phyloP scores from a whole-genome alignment of 2,113 vertebrate species.

The Tautogolabrus adspersus region DNA sequence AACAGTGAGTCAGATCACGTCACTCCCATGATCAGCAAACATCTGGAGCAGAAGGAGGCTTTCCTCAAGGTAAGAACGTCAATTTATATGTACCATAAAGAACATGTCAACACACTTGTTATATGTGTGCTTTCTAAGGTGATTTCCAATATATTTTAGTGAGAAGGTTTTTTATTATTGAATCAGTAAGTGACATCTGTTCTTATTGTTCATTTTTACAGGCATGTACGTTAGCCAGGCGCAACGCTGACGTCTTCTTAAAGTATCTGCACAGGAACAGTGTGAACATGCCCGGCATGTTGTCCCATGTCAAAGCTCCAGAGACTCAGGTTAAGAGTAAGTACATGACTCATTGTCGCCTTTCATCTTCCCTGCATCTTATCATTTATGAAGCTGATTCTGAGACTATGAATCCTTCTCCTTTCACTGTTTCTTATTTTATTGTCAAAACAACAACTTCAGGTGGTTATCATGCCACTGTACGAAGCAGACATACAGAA shows the following conservation, averaged over 20 bases:
- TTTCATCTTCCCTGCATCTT: not conserved
- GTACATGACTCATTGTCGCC: slow-evolving; percentile 52
- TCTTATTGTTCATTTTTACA: slow-evolving; percentile 58
- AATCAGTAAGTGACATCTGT: not conserved
- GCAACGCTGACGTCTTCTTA: slow-evolving; percentile 98
- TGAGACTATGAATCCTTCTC: no score
- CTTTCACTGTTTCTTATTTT: not conserved
- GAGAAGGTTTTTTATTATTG: not conserved
- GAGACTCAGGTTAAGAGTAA: slow-evolving; percentile 99
- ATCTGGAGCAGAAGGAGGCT: slow-evolving; percentile 97
- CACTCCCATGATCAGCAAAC: slow-evolving; percentile 99
- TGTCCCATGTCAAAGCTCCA: slow-evolving; percentile 96
- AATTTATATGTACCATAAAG: not conserved
- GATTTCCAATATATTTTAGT: not conserved
- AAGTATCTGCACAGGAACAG: slow-evolving; percentile 99
- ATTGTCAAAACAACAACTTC: not conserved
- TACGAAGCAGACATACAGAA: not conserved
- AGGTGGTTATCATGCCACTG: not conserved
- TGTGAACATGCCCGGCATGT: slow-evolving; percentile 98
- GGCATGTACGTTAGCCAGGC: slow-evolving; percentile 95
- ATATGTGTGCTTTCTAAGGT: not conserved
- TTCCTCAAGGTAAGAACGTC: slow-evolving; percentile 90
- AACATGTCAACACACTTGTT: not conserved
- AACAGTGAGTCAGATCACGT: slow-evolving; percentile 98
- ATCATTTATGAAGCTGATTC: not conserved